Evolutionary conservation across 2,797 vertebrate genomes (phyloP).

Genomic region (Rhinichthys osculus): DNA sequence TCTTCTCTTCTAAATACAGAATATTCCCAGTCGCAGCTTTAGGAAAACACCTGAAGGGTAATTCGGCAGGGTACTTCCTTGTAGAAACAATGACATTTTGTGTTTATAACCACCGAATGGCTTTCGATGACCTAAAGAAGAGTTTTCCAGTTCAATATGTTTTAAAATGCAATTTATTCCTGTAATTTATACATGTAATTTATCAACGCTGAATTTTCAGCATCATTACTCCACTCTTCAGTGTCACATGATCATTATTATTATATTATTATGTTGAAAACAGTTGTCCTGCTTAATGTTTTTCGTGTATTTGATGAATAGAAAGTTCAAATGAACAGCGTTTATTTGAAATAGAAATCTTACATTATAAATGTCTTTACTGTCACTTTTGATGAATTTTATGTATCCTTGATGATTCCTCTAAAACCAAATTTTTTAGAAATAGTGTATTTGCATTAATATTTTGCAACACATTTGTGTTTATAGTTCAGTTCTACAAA

Average conservation of each 20-base stretch:
- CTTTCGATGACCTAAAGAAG: not conserved
- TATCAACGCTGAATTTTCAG: not conserved
- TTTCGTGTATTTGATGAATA: not conserved
- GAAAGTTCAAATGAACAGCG: not conserved
- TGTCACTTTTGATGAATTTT: not conserved
- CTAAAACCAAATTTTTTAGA: not conserved
- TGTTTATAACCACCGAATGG: not conserved
- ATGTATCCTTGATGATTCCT: not conserved
- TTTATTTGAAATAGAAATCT: not conserved
- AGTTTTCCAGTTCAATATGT: not conserved
- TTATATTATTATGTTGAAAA: not conserved
- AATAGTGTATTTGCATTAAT: not conserved
- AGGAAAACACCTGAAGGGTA: not conserved
- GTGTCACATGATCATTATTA: not conserved
- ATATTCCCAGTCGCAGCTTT: not conserved
- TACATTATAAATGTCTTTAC: not conserved
- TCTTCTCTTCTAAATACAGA: not conserved
- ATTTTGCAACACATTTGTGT: not conserved
- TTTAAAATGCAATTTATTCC: not conserved
- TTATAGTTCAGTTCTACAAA: not conserved
- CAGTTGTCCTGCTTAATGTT: not conserved
- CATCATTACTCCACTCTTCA: not conserved
- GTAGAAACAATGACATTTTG: not conserved
- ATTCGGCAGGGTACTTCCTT: not conserved
- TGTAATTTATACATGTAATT: no score